Base-by-base conservation (phyloP, 2,113 vertebrate genomes). In the Pelmatolapia mariae region DNA sequence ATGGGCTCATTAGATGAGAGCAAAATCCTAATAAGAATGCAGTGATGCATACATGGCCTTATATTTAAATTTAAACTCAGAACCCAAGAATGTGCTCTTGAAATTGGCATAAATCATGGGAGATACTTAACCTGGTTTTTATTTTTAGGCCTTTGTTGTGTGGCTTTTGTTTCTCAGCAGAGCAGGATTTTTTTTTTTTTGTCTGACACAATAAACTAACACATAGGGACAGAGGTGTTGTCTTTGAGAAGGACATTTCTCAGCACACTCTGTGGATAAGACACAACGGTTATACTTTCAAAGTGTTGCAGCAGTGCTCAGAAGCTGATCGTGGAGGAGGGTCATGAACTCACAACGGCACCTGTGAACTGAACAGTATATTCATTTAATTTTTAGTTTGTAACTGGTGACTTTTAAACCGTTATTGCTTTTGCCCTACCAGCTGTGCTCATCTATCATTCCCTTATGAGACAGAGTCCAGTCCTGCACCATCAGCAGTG, bases 401-500 rank as follows among this genome's bases (percentile, higher is more conserved):
- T 57, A 86, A 68, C 79, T 52, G 40, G 26, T 85, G 89, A 86
- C 89, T 90, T 87, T 89, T 68, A 87, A 80, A 38, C 61, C 43
- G 26, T 10, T 82, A 66, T 59, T 86, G 84, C 43, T 36, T 85
- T 50, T 83, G 71, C 50, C 47, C 80, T 68, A 52, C 4, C 43
- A 80, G 83, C 66, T 76, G 9, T 4, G n/a, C 83, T 53, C 56
- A 89, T 92, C 68, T 59, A 84, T 93, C 87, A 89, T 56, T 66
- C 66, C 54, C 47, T 26, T 31, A 86, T 7, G 56, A 85, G 88
- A 53, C 76, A 12, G 19, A 86, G 36, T 40, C 15, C 56, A 8
- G 63, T 53, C 36, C 40, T 87, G 83, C 89, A 82, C 15, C 40
- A 47, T 76, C 86, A 82, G 80, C 81, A 73, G 4, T 18, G 15